Evolutionary conservation across 2,113 vertebrate species (phyloP), one percentile per base, ranked within the genome.

Genomic region (Heptranchias perlo): DNA sequence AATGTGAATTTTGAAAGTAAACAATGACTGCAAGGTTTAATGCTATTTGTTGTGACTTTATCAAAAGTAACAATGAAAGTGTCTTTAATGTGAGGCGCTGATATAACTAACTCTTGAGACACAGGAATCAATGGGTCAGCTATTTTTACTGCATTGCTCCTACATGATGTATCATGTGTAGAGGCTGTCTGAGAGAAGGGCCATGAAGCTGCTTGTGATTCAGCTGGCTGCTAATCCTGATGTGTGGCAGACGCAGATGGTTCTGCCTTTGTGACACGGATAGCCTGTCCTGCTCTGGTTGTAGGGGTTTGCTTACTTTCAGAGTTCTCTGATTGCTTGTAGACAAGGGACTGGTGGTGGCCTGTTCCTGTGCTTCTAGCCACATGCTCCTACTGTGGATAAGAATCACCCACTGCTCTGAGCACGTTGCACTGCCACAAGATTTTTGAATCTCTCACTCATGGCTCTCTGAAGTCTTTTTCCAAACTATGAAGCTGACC

Each of bases 41-140:
- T 61, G 31, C n/a, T 61, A 58, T 58, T 11, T 16, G 31, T 61
- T 62, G 35, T 7, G n/a, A 23, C 89, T 62, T 93, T 62, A 93
- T 39, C 54, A 62, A n/a, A 92, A n/a, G 58, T n/a, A 92, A 82
- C 4, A 92, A 39, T 92, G 54, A 62, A 18, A 62, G 39, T 62
- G 54, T 39, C 58, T n/a, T n/a, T 93, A 62, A 62, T 93, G 89
- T 62, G n/a, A 44, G 39, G 18, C 89, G 44, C 49, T 54, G 28
- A 89, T 89, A 0, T 52, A 89, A 89, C 52, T 89, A 54, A 10
- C 1, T 54, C 86, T 58, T 58, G 18, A 58, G 86, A 35, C 86
- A 89, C 89, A 39, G 23, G 16, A 93, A n/a, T 91, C 87, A 91
- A 61, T 91, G 54, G 87, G 58, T 64, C 89, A 93, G 89, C 35